Base-by-base conservation (phyloP, 2,113 vertebrate species). In the Opisthocomus hoazin region DNA sequence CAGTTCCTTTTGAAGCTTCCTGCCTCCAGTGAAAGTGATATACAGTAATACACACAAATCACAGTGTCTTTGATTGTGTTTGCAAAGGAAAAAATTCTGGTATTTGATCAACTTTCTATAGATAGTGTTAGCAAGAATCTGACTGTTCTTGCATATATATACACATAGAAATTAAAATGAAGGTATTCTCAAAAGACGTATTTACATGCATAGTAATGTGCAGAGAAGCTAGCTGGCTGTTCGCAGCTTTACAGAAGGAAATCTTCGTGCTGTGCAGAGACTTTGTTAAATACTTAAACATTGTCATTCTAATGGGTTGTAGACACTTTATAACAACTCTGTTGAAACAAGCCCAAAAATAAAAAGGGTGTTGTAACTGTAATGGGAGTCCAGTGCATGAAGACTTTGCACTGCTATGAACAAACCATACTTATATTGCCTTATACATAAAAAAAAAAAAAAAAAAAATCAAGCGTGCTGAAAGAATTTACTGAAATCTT, bases 11-110 rank as follows among this genome's bases (percentile, higher is more conserved):
- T 58, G 90, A 97, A 97, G 93, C 87, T 95, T 97, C 73, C 82
- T 94, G 86, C 86, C 94, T 91, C 87, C 80, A 96, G 91, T 83
- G 87, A 96, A 93, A 79, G 89, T 96, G 92, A 96, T 96, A 96
- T 86, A 75, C 34, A 60, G 46, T 43, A 87, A 57, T 58, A 91
- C 81, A 95, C 78, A 96, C 83, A 97, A 96, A 97, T 95, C 94
- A 93, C 87, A 54, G 21, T 69, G 91, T 84, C 90, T 98, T 97
- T 96, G 43, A 69, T 80, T 96, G 70, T 73, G 74, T 95, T 89
- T 30, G 65, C 34, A 93, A 94, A 89, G 70, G 50, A 80, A 94
- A 97, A 97, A 96, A 93, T 61, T 95, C 54, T 89, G 16, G 12
- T 50, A 57, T 77, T 87, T 77, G 41, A 57, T 87, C 39, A 87